These are phyloP conservation scores for Drosophila gaucha DNA, from an alignment of 2,888 invertebrate species.

Conservation along the genomic window DNA sequence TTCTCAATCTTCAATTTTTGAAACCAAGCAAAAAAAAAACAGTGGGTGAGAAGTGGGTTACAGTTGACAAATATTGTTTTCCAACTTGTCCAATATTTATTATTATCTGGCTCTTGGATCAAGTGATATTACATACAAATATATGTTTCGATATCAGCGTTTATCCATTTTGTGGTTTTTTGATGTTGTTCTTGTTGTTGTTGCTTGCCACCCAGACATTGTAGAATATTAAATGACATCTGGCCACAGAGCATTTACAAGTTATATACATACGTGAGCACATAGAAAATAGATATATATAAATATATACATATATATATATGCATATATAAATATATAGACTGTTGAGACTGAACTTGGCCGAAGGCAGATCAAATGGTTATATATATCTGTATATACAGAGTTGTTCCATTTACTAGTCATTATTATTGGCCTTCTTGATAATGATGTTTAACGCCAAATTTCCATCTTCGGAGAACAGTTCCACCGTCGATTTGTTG, in stretches of 20 bases:
- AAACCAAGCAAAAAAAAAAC: neutral
- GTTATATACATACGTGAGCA: constrained; percentile 25
- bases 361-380: constrained; percentile 7
- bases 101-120: constrained; percentile 15
- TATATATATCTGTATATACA: constrained; percentile 5
- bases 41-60: neutral
- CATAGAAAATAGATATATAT: constrained; percentile 8
- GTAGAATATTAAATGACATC: constrained; percentile 1
- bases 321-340: neutral
- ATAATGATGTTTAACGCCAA: constrained; percentile 99
- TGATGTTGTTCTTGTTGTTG: neutral
- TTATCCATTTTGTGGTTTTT: neutral
- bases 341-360: constrained; percentile 8
- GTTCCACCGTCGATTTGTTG: constrained; percentile 98
- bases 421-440: constrained; percentile 84
- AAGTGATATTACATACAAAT: neutral
- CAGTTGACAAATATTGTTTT: constrained; percentile 9
- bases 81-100: constrained; percentile 16
- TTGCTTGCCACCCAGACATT: constrained; percentile 10
- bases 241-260: constrained; percentile 12
- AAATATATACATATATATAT: neutral
- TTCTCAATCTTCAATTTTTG: no score
- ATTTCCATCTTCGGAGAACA: constrained; percentile 99
- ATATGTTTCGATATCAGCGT: constrained; percentile 8
- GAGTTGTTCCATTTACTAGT: constrained; percentile 4